Evolutionary conservation across 1,140 invertebrate species (phyloP), one percentile per base, ranked within the genome.

Genomic region (Dreissena rostriformis): DNA sequence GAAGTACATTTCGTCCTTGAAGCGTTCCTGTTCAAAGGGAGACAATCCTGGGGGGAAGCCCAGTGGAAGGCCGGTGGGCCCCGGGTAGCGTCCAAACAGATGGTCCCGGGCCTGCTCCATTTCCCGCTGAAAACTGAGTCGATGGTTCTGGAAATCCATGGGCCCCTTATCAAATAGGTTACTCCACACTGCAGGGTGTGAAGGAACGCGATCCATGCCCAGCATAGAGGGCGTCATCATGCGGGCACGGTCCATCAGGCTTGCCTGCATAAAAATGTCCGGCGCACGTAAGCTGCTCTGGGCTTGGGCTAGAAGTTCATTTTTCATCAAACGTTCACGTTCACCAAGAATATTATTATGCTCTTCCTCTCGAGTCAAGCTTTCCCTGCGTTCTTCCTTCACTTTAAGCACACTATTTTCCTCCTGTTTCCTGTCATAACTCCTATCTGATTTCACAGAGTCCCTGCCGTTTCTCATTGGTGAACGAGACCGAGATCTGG

Each of bases 381-480:
- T 81, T n/a, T 89, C 88, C 19, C 86, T 73, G 22, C 87, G 70
- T 52, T 91, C 90, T 55, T 91, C 91, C 66, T 91, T 91, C 26
- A 91, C 68, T 80, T 89, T 90, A n/a, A 89, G 24, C 1, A 72
- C 29, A 57, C n/a, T n/a, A 22, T 85, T 87, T 39, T 90, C 87
- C 15, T 88, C 85, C 29, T 86, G 75, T 17, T 86, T 77, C 29
- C 86, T 74, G 14, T 90, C 89, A 63, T 68, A 84, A 14, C 70
- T 70, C 28, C 73, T 29, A 0, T 88, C 88, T 15, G 86, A 77
- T 63, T 91, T 90, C 63, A 67, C 63, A 24, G 78, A 77, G 73
- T 91, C 90, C 19, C 88, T 86, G 11, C 88, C 89, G 84, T 90
- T 90, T 28, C 90, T 77, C 63, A 91, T 84, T 8, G 90, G 90